Evolutionary conservation across 92 coral and sea anemone species (phyloP), one percentile per base, ranked within the genome.

Genomic region (Palythoa grandiflora): DNA sequence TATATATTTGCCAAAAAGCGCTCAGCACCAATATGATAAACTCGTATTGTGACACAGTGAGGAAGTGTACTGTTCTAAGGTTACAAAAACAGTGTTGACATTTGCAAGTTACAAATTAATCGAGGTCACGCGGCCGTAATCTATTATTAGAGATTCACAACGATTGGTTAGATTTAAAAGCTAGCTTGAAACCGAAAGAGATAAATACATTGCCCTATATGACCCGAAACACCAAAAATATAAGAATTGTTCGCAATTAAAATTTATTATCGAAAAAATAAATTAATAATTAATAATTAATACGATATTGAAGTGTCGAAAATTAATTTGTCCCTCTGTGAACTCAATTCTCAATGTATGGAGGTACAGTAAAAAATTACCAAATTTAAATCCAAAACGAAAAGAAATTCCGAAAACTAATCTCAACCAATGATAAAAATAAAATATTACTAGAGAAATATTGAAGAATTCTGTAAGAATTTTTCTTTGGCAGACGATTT

Each of bases 61-160:
- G 9, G 66, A 5, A 15, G n/a, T 37, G 75, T 36, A 9, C 47
- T 12, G 75, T 77, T 81, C 75, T 81, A 81, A 19, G 47, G 60
- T 81, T 81, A 66, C 86, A 70, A 65, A 54, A 65, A 68, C 28
- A 66, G 66, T 81, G 86, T 81, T 81, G 86, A 81, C 75, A 81
- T 68, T 81, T 44, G 61, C 8, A 44, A 48, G 76, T 66, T 65
- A 81, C 61, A 81, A 66, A 68, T 81, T 81, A 66, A 81, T 66
- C 60, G 59, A 13, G 76, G 86, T 81, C 76, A 81, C 86, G 85
- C 85, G 86, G 75, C 44, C 9, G 15, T 10, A 20, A 10, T 81
- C 19, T 16, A 13, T 38, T 40, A 68, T 38, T 40, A 68, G 44
- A 66, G 7, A 44, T 19, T 81, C 61, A 19, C 73, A 20, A 11